A percentile compares a stretch with the other conserved stretches of the same genome.
phyloP scores from a whole-genome alignment of 2,888 invertebrate genomes.

The Plebejus anna region DNA sequence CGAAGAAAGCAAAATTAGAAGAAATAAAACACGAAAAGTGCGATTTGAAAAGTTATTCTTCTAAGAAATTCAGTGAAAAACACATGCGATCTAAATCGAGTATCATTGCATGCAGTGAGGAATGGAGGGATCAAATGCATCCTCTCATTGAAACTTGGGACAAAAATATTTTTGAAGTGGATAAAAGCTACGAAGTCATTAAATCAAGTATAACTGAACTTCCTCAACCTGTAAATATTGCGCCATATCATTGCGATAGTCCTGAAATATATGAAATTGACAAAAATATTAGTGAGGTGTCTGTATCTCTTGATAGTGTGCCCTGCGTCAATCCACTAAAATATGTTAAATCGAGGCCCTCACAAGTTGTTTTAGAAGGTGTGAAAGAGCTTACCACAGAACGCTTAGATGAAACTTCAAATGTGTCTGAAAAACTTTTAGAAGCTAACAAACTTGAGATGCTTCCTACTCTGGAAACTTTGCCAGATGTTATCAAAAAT shows the following conservation, averaged over 20 bases:
- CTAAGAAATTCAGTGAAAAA: conserved; percentile 70
- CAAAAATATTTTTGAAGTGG: conserved; percentile 82
- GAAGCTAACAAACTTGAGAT: conserved; percentile 75
- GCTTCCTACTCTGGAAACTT: conserved; percentile 82
- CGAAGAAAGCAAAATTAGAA: conserved; percentile 68
- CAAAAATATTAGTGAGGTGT: conserved; percentile 73
- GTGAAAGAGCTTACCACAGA: conserved; percentile 78
- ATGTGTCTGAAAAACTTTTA: conserved; percentile 80
- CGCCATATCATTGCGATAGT: conserved; percentile 67
- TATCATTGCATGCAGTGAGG: conserved; percentile 70
- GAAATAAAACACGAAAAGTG: conserved; percentile 69
- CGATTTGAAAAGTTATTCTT: conserved; percentile 68
- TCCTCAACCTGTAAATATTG: conserved; percentile 72
- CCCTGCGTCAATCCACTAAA: conserved; percentile 82
- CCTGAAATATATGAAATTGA: conserved; percentile 75
- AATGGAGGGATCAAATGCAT: conserved; percentile 82
- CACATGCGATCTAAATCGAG: conserved; percentile 76
- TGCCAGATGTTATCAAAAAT: conserved; percentile 81
- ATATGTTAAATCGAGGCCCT: conserved; percentile 75
- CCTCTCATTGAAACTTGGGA: conserved; percentile 83
- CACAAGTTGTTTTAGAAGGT: conserved; percentile 63
- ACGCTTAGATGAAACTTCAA: conserved; percentile 79
- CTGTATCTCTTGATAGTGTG: conserved; percentile 79
- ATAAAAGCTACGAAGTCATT: conserved; percentile 68
- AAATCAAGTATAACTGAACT: conserved; percentile 66